Evolutionary conservation across 2,113 vertebrate species (phyloP).

Genomic region (Alligator mississippiensis): DNA sequence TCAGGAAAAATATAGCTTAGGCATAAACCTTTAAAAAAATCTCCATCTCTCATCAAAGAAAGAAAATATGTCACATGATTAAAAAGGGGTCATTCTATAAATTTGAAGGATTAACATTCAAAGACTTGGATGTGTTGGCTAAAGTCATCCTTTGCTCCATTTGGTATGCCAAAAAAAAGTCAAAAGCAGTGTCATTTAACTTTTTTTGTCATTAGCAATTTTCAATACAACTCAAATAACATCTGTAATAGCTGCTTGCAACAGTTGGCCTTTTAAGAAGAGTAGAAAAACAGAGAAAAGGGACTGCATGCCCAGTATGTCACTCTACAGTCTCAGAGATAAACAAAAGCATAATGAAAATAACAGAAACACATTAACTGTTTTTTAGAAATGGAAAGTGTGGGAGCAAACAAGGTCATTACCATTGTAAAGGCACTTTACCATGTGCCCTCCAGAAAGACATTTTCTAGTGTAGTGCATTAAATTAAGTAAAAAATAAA

Average conservation of each 20-base stretch:
- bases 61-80: not conserved
- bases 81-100: not conserved
- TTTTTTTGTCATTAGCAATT: slow-evolving; percentile 22
- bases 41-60: not conserved
- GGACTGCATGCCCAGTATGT: not conserved
- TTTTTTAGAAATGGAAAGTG: slow-evolving; percentile 38
- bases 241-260: slow-evolving; percentile 30
- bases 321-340: slow-evolving; percentile 13
- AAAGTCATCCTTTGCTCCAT: slow-evolving; percentile 26
- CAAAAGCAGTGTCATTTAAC: slow-evolving; percentile 15
- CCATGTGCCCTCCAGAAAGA: slow-evolving; percentile 55
- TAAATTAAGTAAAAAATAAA: slow-evolving; percentile 34
- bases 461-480: slow-evolving; percentile 15
- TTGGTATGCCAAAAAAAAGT: slow-evolving; percentile 21
- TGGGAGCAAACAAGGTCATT: not conserved
- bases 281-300: slow-evolving; percentile 18
- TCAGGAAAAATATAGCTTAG: not conserved
- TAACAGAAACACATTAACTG: not conserved
- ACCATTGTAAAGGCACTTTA: slow-evolving; percentile 33
- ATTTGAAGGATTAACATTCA: not conserved
- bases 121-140: not conserved
- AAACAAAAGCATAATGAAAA: slow-evolving; percentile 33
- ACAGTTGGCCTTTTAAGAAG: slow-evolving; percentile 22
- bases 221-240: slow-evolving; percentile 16
- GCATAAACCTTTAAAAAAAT: not conserved